Percentiles rank a stretch among this genome's conserved stretches.
Conservation (phyloP, 2,888 invertebrate genomes). For the Coleophora deauratella region DNA sequence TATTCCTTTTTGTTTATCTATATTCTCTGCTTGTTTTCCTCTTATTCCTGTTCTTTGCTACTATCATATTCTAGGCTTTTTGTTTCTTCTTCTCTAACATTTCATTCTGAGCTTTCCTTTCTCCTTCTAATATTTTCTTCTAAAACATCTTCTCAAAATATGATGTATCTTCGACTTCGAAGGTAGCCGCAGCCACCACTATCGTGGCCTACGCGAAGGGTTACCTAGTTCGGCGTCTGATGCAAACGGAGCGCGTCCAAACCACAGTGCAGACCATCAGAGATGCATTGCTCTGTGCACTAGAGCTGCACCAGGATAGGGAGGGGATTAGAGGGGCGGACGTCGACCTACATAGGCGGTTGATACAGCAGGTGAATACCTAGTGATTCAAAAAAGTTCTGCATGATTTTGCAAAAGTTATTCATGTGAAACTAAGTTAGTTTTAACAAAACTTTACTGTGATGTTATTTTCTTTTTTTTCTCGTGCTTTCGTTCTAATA, state of each 20-base stretch:
- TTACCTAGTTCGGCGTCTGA: slow-evolving; percentile 85
- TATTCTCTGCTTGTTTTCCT: too few relatives aligned
- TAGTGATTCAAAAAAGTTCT: too few relatives aligned
- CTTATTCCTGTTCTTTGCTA: too few relatives aligned
- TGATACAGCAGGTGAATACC: slow-evolving; percentile 79
- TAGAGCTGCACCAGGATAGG: slow-evolving; percentile 80
- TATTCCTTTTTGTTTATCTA: too few relatives aligned
- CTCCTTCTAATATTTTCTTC: neutral
- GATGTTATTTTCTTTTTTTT: too few relatives aligned
- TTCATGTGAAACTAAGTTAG: too few relatives aligned
- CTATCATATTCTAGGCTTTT: neutral
- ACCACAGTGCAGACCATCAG: slow-evolving; percentile 84
- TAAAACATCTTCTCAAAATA: neutral
- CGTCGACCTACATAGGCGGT: slow-evolving; percentile 80
- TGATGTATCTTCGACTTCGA: neutral
- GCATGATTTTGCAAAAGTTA: too few relatives aligned
- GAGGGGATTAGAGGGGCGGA: slow-evolving; percentile 77
- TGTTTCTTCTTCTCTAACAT: neutral
- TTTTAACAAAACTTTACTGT: too few relatives aligned
- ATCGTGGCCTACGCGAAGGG: slow-evolving; percentile 83
- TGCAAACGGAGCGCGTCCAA: slow-evolving; percentile 87
- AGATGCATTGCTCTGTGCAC: slow-evolving; percentile 84
- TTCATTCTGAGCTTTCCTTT: neutral
- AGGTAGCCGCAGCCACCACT: slow-evolving; percentile 56
- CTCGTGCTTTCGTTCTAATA: too few relatives aligned